Evolutionary conservation across 2,797 vertebrate species (phyloP).

Genomic region (Delichon dasypus): DNA sequence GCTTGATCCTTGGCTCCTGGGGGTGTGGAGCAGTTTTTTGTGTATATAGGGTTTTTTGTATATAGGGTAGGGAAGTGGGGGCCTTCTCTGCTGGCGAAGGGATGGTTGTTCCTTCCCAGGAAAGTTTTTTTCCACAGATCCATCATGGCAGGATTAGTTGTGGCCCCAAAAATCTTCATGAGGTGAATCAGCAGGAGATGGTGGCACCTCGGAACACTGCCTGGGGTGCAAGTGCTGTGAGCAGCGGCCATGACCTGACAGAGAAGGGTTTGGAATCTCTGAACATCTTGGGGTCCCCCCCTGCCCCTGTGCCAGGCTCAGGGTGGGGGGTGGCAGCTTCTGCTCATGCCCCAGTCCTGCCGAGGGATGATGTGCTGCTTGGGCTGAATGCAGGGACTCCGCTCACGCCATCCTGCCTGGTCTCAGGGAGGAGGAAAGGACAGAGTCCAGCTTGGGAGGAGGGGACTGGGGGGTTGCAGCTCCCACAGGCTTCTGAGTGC

Average conservation of each 20-base stretch:
- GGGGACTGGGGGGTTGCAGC: rapidly evolving
- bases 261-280: rapidly evolving
- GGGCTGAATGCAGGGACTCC: not conserved
- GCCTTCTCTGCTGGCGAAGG: not conserved
- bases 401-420: rapidly evolving
- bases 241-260: rapidly evolving
- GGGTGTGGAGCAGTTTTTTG: not conserved
- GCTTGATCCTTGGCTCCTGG: not conserved
- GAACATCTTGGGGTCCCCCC: rapidly evolving
- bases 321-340: not conserved
- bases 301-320: too few relatives aligned
- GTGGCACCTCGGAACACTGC: not conserved
- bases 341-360: not conserved
- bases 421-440: not conserved
- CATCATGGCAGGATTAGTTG: not conserved
- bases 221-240: not conserved
- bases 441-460: not conserved
- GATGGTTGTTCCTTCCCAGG: not conserved
- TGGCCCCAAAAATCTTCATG: not conserved
- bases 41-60: not conserved
- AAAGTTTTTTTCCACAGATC: not conserved
- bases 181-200: not conserved
- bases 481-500: rapidly evolving
- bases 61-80: not conserved
- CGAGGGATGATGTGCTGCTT: rapidly evolving